These are phyloP conservation scores for Tetramorium alpestre DNA, from an alignment of 1,140 invertebrate species.

Conservation along the genomic window DNA sequence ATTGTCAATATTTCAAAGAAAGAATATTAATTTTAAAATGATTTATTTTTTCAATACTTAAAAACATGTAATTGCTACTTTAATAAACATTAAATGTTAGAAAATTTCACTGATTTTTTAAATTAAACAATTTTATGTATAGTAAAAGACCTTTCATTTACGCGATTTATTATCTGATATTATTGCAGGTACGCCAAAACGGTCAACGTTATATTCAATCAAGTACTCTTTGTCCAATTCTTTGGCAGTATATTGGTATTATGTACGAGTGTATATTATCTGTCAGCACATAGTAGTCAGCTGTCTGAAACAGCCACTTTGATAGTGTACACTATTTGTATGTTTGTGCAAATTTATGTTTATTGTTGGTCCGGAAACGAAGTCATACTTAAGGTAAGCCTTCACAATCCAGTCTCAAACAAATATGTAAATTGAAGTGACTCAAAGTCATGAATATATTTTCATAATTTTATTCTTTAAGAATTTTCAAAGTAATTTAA, in stretches of 20 bases:
- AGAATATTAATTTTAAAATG: neutral
- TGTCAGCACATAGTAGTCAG: neutral
- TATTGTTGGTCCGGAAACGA: constrained; percentile 53
- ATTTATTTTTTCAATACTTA: neutral
- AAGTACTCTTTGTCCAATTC: constrained; percentile 36
- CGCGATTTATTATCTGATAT: neutral
- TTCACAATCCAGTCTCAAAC: neutral
- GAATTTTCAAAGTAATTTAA: neutral
- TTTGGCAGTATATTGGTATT: constrained; percentile 39
- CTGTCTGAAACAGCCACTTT: neutral
- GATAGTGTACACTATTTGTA: constrained; percentile 21
- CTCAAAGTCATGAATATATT: neutral
- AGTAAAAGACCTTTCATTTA: neutral
- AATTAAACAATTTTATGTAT: neutral
- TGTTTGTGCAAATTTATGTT: constrained; percentile 42
- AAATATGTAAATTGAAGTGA: neutral
- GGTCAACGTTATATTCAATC: constrained; percentile 29
- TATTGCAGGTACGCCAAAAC: constrained; percentile 35
- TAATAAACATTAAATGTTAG: neutral
- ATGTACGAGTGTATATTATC: constrained; percentile 40
- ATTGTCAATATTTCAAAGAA: neutral
- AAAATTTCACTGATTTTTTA: neutral
- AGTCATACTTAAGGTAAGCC: constrained; percentile 39
- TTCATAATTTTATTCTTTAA: neutral
- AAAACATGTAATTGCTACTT: neutral